Base-by-base conservation (phyloP, 2,888 invertebrate species). In the Protodeltote pygarga region DNA sequence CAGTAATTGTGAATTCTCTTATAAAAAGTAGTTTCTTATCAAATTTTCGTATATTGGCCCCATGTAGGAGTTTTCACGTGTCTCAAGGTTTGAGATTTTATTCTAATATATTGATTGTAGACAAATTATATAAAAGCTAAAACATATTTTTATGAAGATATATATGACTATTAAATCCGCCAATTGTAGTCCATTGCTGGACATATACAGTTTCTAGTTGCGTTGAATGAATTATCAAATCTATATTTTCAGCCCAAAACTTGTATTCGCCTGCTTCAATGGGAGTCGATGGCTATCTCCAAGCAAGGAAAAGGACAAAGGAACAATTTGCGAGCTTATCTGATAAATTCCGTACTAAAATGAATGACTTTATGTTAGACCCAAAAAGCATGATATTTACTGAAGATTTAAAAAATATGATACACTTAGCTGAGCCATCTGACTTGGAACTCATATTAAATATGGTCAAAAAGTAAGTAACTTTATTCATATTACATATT, bases 401-500 rank as follows among this genome's bases (percentile, higher is more conserved):
- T 3, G 97, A 97, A 86, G 97, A 97, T 83, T 85, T 97, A 6
- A 97, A 97, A 80, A 96, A 95, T 76, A 95, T 97, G 94, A 77
- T 96, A 3, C 95, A 97, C 73, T 79, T 97, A 38, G 93, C 94
- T 2, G 93, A 95, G 49, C 93, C 92, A 16, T 79, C 89, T 5
- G 96, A 97, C 77, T 60, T 96, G 8, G 84, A 94, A 4, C 83
- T 97, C 10, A 77, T 95, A 1, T 69, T 92, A 5, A 90, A 93
- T 66, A 97, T 97, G 96, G 85, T 96, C 57, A 93, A 93, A 79
- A 95, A 94, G 94, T 95, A 87, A 81, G 85, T 40, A 42, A 46
- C 2, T 17, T 1, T 15, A 21, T 23, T 5, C 10, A 6, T 10
- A 46, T 8, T 4, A 5, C 10, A 9, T 10, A 10, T 10, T 23